Conservation (phyloP, 1,140 invertebrate genomes). For the Druon quercuslanigerum region DNA sequence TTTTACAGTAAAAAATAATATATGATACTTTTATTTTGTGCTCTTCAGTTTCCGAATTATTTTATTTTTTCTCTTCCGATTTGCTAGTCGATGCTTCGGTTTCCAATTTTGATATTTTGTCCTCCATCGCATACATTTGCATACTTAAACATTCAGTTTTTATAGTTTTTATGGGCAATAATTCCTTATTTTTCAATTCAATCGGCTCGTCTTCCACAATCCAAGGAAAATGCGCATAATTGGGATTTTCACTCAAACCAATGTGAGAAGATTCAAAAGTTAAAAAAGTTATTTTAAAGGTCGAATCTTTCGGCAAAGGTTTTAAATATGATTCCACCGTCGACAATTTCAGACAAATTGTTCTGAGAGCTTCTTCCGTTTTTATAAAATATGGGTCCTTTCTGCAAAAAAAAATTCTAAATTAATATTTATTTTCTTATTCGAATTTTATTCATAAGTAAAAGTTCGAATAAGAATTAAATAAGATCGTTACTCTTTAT, state of each 20-base stretch:
- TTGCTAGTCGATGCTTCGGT: not conserved
- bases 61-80: not conserved
- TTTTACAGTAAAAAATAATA: too few species aligned
- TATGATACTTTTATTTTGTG: not conserved
- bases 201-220: slow-evolving; percentile 62
- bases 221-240: slow-evolving; percentile 77
- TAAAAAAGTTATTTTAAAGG: slow-evolving; percentile 77
- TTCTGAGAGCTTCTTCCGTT: slow-evolving; percentile 77
- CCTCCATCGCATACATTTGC: slow-evolving; percentile 64
- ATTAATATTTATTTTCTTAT: slow-evolving; percentile 25
- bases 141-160: slow-evolving; percentile 63
- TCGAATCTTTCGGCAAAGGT: slow-evolving; percentile 73
- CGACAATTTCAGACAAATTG: slow-evolving; percentile 77
- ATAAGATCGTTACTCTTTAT: slow-evolving; percentile 51
- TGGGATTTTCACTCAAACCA: slow-evolving; percentile 71
- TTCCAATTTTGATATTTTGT: slow-evolving; percentile 39
- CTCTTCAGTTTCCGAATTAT: not conserved
- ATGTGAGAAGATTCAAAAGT: slow-evolving; percentile 77
- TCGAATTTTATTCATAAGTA: not conserved
- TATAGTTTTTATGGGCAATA: slow-evolving; percentile 65
- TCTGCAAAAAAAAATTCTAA: slow-evolving; percentile 49
- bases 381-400: slow-evolving; percentile 78
- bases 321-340: slow-evolving; percentile 72
- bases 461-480: not conserved
- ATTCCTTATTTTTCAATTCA: slow-evolving; percentile 53